Evolutionary conservation across 2,113 vertebrate genomes (phyloP).

Genomic region (Chaetops frenatus): DNA sequence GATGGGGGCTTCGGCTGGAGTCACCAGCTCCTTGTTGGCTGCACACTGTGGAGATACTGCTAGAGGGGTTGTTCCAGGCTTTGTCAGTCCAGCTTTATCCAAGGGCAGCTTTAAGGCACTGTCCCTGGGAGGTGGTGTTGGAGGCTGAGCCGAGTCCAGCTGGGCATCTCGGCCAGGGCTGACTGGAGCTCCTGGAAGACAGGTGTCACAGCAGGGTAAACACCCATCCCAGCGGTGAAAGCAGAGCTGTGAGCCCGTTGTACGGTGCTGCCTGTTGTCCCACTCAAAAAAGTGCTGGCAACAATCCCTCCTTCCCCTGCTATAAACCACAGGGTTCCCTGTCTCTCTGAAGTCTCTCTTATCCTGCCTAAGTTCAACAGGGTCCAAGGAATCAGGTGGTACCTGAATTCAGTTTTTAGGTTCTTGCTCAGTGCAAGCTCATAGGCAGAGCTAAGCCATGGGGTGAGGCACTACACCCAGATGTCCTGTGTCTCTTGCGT

Average conservation of each 20-base stretch:
- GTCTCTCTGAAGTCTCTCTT: neutral
- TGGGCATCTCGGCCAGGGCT: neutral
- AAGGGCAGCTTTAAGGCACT: slow-evolving; percentile 65
- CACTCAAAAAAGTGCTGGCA: neutral
- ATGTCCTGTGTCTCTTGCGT: fast-evolving
- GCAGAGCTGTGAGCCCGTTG: neutral
- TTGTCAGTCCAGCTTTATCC: slow-evolving; percentile 61
- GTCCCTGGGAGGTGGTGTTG: slow-evolving; percentile 54
- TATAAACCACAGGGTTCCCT: neutral
- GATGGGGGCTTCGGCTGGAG: slow-evolving; percentile 86
- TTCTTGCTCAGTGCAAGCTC: neutral
- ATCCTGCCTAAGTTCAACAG: neutral
- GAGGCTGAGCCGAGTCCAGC: neutral
- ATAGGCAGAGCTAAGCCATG: neutral
- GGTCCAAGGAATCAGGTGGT: neutral
- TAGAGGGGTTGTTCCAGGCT: slow-evolving; percentile 46
- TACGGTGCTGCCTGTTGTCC: neutral
- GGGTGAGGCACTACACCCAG: neutral
- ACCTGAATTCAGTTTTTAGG: neutral
- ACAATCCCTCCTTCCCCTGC: neutral
- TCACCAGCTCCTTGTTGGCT: slow-evolving; percentile 63
- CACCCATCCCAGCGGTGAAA: fast-evolving
- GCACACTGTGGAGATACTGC: slow-evolving; percentile 74
- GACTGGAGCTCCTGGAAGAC: slow-evolving; percentile 55
- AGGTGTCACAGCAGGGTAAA: neutral